phyloP scores from a whole-genome alignment of 2,888 invertebrate species.

The Dione juno region DNA sequence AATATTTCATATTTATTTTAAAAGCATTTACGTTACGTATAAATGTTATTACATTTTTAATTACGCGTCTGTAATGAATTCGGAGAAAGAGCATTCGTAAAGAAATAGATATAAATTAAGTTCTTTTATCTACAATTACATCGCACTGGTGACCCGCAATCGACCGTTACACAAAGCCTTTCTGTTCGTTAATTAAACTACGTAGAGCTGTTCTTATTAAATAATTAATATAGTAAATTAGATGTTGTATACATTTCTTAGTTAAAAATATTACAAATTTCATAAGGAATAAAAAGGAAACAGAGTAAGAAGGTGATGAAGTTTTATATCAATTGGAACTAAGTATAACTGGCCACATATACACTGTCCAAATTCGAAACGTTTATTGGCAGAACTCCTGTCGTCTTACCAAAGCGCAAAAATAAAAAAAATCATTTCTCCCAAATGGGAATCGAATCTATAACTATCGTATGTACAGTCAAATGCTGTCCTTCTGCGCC shows the following conservation, averaged over 20 bases:
- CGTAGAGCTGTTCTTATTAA: constrained; percentile 34
- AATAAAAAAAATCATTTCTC: too few species aligned
- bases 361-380: too few species aligned
- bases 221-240: constrained; percentile 16
- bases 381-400: too few species aligned
- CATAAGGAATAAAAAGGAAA: too few species aligned
- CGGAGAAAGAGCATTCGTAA: constrained; percentile 29
- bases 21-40: background rate
- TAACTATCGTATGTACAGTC: too few species aligned
- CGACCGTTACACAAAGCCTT: constrained; percentile 55
- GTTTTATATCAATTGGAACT: too few species aligned
- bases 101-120: constrained; percentile 47
- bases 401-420: too few species aligned
- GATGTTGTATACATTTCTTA: background rate
- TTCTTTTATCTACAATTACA: constrained; percentile 55
- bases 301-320: too few species aligned
- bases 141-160: constrained; percentile 51
- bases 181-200: constrained; percentile 54
- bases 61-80: constrained; percentile 19
- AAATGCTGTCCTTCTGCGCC: background rate
- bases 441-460: too few species aligned
- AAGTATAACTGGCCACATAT: too few species aligned
- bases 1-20: background rate
- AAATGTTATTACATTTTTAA: constrained; percentile 8
- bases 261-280: too few species aligned